Percentiles rank a stretch among this genome's conserved stretches.
Conservation (phyloP, 1,140 invertebrate genomes). For the Plodia interpunctella region DNA sequence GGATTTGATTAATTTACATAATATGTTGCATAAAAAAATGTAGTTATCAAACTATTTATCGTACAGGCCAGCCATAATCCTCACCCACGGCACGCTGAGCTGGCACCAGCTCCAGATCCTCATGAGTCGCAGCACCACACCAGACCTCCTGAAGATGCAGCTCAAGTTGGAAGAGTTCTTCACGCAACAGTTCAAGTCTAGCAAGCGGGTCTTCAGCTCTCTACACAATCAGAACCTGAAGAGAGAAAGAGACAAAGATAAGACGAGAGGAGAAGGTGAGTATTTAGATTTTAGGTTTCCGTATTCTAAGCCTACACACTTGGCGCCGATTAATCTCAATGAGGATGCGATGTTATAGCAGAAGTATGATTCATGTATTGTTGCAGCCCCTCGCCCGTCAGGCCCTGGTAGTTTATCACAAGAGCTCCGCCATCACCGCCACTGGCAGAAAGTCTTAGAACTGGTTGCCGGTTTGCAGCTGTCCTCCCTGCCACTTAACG, state of each 20-base stretch:
- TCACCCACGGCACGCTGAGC: conserved; percentile 93
- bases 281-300: conserved; percentile 55
- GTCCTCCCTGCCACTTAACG: conserved; percentile 80
- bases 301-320: no score
- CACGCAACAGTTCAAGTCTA: conserved; percentile 95
- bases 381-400: no score
- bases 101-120: conserved; percentile 98
- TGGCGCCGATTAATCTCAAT: no score
- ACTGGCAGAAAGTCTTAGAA: conserved; percentile 90
- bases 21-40: no score
- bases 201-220: conserved; percentile 92
- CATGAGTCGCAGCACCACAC: conserved; percentile 97
- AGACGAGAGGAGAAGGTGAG: conserved; percentile 58
- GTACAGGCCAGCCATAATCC: conserved; percentile 90
- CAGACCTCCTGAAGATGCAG: conserved; percentile 97
- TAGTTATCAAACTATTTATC: not conserved
- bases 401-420: not conserved
- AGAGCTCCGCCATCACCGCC: conserved; percentile 87
- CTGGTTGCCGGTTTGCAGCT: conserved; percentile 83
- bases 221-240: conserved; percentile 75
- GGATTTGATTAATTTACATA: no score
- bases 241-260: conserved; percentile 19
- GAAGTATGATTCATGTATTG: not conserved
- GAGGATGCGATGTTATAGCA: no score
- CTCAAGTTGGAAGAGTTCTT: conserved; percentile 98